These are phyloP conservation scores for Petrolisthes cinctipes DNA, from an alignment of 2,888 invertebrate genomes.

Conservation along the genomic window DNA sequence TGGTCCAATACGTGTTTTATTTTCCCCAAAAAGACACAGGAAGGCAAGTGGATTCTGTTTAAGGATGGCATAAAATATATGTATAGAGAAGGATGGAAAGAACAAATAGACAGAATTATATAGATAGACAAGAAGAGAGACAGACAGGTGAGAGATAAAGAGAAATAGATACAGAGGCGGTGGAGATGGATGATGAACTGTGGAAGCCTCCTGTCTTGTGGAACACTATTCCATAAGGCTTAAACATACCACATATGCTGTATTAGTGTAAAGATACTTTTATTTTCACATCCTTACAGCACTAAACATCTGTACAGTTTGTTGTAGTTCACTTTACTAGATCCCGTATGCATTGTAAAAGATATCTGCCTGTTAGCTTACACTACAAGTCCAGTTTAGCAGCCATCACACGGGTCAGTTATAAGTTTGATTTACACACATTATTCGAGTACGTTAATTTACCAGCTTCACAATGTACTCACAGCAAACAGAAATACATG, in stretches of 20 bases:
- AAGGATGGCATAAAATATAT: too few relatives aligned
- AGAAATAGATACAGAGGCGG: too few relatives aligned
- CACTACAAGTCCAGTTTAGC: background rate
- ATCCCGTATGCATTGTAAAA: conserved; percentile 25
- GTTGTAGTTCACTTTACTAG: conserved; percentile 35
- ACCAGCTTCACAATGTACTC: conserved; percentile 22
- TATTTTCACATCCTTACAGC: conserved; percentile 55
- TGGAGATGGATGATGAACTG: too few relatives aligned
- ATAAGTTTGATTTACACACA: conserved; percentile 34
- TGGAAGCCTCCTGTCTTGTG: too few relatives aligned
- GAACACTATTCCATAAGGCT: background rate
- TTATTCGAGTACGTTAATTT: conserved; percentile 13
- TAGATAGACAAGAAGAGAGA: too few relatives aligned
- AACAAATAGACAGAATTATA: too few relatives aligned
- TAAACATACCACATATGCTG: background rate
- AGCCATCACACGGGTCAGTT: background rate
- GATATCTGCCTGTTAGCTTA: background rate
- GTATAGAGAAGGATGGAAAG: too few relatives aligned
- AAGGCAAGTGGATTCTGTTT: too few relatives aligned
- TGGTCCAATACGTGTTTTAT: too few relatives aligned
- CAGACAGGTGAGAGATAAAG: too few relatives aligned
- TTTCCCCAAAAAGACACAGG: too few relatives aligned
- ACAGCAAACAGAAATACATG: conserved; percentile 8
- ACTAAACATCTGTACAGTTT: conserved; percentile 50
- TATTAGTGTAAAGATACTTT: conserved; percentile 54